These are phyloP conservation scores for Melanophora roralis DNA, from an alignment of 2,888 invertebrate genomes.

Conservation along the genomic window DNA sequence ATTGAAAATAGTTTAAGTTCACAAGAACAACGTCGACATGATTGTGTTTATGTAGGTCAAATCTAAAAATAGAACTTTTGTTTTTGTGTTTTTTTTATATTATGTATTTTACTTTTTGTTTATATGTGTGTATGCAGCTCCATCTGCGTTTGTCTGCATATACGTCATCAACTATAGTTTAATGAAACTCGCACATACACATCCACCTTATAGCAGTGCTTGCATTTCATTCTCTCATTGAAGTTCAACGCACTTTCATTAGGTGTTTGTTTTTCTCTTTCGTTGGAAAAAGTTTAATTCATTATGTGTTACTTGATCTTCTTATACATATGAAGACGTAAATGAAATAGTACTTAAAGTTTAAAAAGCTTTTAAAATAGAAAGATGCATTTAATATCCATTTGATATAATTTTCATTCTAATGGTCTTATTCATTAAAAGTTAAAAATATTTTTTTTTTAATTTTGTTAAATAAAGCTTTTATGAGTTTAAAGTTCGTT, in stretches of 20 bases:
- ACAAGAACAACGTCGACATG: slow-evolving; percentile 9
- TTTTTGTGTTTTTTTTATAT: slow-evolving; percentile 27
- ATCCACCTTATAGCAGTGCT: not conserved
- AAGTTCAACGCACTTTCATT: slow-evolving; percentile 52
- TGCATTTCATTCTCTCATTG: not conserved
- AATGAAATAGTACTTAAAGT: no score
- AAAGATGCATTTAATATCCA: no score
- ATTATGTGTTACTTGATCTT: no score
- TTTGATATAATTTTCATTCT: no score
- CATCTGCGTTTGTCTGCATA: not conserved
- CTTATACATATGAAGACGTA: no score
- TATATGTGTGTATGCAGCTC: not conserved
- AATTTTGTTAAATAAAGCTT: no score
- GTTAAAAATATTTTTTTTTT: no score
- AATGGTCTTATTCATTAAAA: no score
- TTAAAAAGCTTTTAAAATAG: no score
- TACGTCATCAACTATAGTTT: slow-evolving; percentile 61
- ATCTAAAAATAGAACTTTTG: slow-evolving; percentile 53
- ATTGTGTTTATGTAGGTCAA: slow-evolving; percentile 46
- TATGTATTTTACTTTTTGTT: slow-evolving; percentile 21
- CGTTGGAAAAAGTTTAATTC: slow-evolving; percentile 42
- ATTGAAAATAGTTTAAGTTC: slow-evolving; percentile 19
- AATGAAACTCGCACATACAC: not conserved
- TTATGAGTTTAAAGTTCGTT: no score
- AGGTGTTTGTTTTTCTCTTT: slow-evolving; percentile 4